Conservation (phyloP, 2,797 vertebrate species). For the Myotis vivesi region DNA sequence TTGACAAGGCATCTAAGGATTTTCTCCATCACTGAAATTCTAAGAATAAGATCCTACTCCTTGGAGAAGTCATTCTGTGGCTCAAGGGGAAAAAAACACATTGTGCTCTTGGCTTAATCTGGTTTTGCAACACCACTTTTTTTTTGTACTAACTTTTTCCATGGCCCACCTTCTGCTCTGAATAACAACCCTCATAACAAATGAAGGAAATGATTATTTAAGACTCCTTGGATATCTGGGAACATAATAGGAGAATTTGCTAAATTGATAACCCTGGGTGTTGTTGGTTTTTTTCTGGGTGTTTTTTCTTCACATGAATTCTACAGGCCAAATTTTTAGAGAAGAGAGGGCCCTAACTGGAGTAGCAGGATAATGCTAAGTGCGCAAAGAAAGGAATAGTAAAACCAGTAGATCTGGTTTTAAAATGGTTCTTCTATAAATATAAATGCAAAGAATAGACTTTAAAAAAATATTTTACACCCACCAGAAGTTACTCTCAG, state of each 20-base stretch:
- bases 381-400: not conserved
- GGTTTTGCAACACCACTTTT: not conserved
- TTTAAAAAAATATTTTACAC: slow-evolving; percentile 1
- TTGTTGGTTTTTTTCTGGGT: no score
- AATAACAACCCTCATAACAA: not conserved
- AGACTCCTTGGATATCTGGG: not conserved
- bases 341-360: not conserved
- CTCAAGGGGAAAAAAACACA: not conserved
- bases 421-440: slow-evolving; percentile 6
- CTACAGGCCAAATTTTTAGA: not conserved
- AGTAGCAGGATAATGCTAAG: not conserved
- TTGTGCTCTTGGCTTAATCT: not conserved
- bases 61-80: not conserved
- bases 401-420: not conserved
- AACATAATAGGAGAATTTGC: not conserved
- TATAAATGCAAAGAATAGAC: not conserved
- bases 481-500: not conserved
- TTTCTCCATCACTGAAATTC: not conserved
- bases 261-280: not conserved
- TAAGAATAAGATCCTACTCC: not conserved
- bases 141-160: not conserved
- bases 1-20: not conserved
- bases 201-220: not conserved
- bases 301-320: not conserved
- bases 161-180: not conserved